Conservation (phyloP, 2,797 vertebrate species). For the Pristis pectinata region DNA sequence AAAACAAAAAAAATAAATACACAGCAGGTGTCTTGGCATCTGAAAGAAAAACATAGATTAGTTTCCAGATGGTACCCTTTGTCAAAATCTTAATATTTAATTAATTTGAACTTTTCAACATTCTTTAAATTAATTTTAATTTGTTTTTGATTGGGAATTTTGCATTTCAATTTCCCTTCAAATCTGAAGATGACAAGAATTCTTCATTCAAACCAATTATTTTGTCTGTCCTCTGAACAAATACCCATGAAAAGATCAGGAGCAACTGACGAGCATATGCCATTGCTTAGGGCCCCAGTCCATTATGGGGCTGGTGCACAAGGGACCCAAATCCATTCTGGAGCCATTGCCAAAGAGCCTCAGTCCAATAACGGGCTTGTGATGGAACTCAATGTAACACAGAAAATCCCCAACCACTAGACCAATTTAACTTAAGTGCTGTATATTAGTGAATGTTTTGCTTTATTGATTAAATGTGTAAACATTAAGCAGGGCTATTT, state of each 20-base stretch:
- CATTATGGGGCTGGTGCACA: not conserved
- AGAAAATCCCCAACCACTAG: too few relatives aligned
- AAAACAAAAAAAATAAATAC: not conserved
- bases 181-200: not conserved
- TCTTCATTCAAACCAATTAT: not conserved
- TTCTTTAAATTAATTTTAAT: not conserved
- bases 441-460: too few relatives aligned
- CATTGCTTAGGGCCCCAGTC: not conserved
- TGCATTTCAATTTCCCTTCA: not conserved
- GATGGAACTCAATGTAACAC: too few relatives aligned
- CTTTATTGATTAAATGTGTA: too few relatives aligned
- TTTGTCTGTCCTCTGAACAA: not conserved
- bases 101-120: conserved; percentile 17
- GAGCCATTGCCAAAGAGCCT: not conserved
- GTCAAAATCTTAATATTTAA: conserved; percentile 1
- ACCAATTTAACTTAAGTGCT: too few relatives aligned
- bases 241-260: not conserved
- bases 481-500: too few relatives aligned
- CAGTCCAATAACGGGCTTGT: not conserved
- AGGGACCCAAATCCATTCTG: not conserved
- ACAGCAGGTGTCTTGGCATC: conserved; percentile 23
- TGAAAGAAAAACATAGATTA: conserved; percentile 13
- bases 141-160: not conserved
- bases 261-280: not conserved
- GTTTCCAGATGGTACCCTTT: conserved; percentile 21